Evolutionary conservation across 2,113 vertebrate genomes (phyloP).

Genomic region (Ia io): DNA sequence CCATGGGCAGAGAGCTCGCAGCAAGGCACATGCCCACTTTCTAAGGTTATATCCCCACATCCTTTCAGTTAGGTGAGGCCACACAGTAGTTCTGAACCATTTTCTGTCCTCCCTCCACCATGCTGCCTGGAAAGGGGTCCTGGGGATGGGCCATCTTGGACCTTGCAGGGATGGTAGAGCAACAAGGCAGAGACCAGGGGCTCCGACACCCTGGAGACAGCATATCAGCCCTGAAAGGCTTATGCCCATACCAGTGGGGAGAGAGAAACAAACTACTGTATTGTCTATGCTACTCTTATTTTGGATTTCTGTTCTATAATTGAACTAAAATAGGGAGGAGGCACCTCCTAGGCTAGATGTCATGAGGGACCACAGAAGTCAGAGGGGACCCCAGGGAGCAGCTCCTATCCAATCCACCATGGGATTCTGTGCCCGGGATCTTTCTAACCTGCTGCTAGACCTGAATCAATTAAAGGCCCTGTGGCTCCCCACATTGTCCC

Average conservation of each 20-base stretch:
- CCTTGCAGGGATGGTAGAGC: neutral
- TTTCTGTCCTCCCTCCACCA: neutral
- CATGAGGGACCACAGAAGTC: neutral
- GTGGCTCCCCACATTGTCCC: no score
- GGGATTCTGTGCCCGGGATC: neutral
- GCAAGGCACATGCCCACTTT: accelerated
- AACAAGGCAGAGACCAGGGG: neutral
- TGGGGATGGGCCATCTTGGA: neutral
- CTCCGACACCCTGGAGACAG: neutral
- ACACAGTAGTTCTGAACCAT: accelerated
- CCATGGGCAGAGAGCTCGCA: neutral
- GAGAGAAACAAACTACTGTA: neutral
- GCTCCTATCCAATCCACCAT: no score
- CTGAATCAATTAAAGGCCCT: neutral
- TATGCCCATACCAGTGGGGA: neutral
- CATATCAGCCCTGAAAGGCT: no score
- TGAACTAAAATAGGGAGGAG: neutral
- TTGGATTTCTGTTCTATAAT: neutral
- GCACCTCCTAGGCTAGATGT: neutral
- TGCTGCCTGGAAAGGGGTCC: no score
- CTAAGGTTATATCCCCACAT: neutral
- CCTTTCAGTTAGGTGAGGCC: no score
- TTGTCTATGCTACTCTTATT: neutral
- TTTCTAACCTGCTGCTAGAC: neutral
- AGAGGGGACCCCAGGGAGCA: neutral